Conservation (phyloP, 2,113 vertebrate species). For the Mormyrus lacerda region DNA sequence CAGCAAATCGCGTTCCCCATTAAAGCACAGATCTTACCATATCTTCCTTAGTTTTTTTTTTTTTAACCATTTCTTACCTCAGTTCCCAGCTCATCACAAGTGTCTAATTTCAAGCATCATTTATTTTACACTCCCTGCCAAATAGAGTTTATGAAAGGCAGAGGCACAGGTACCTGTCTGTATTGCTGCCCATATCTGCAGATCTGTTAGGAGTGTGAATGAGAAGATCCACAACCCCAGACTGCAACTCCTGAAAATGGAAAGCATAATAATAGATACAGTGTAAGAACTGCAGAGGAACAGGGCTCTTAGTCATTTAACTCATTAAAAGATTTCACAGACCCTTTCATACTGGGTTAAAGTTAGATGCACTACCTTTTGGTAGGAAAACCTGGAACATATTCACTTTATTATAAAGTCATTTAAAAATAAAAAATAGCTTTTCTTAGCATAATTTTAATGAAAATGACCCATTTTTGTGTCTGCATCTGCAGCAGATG, state of each 20-base stretch:
- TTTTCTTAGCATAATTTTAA: neutral
- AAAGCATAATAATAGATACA: neutral
- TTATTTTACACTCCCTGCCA: neutral
- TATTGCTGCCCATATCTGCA: conserved; percentile 69
- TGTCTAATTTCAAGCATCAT: neutral
- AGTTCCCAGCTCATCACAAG: neutral
- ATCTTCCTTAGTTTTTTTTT: neutral
- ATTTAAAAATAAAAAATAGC: neutral
- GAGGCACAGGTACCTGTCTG: conserved; percentile 59
- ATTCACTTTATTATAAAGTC: neutral
- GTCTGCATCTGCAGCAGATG: neutral
- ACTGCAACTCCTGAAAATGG: conserved; percentile 61
- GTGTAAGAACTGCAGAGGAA: neutral
- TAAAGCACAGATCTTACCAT: neutral
- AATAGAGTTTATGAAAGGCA: neutral
- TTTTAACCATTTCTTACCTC: neutral
- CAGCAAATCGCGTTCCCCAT: neutral
- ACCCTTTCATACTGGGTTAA: neutral
- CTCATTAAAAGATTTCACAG: neutral
- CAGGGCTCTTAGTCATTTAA: neutral
- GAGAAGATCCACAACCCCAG: conserved; percentile 65
- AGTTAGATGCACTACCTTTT: neutral
- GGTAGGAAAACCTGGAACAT: neutral
- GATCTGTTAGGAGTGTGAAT: conserved; percentile 67
- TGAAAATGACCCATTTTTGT: neutral